phyloP scores from a whole-genome alignment of 2,113 vertebrate species.

The Stegastes partitus region DNA sequence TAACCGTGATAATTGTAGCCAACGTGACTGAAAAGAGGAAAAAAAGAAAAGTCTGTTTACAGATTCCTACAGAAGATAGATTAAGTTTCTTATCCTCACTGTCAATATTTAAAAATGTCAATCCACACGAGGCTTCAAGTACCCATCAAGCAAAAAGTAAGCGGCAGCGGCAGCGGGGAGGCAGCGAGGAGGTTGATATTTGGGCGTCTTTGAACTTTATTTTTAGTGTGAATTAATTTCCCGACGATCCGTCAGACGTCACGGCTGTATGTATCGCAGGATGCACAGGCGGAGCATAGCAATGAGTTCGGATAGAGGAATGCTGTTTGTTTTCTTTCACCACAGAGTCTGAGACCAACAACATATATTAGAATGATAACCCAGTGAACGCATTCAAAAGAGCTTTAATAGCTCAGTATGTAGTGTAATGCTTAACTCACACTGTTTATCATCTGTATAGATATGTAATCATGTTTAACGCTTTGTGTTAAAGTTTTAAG shows the following conservation, averaged over 20 bases:
- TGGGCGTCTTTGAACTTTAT: slow-evolving; percentile 30
- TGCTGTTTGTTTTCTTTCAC: background rate
- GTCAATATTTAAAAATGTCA: slow-evolving; percentile 17
- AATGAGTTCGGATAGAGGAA: slow-evolving; percentile 22
- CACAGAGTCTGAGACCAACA: background rate
- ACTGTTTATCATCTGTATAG: no score
- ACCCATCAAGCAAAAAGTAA: background rate
- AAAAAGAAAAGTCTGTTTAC: slow-evolving; percentile 10
- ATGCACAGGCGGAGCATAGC: slow-evolving; percentile 7
- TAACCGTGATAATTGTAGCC: background rate
- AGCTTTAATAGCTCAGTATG: no score
- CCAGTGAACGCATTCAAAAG: no score
- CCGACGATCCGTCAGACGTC: slow-evolving; percentile 32
- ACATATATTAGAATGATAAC: background rate
- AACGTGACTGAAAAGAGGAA: slow-evolving; percentile 9
- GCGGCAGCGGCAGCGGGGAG: slow-evolving; percentile 8
- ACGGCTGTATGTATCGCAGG: slow-evolving; percentile 13
- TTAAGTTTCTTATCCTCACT: background rate
- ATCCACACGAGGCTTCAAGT: slow-evolving; percentile 8
- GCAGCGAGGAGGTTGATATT: slow-evolving; percentile 26
- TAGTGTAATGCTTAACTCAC: no score
- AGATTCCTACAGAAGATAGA: slow-evolving; percentile 8
- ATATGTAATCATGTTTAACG: no score
- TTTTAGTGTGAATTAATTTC: slow-evolving; percentile 47
- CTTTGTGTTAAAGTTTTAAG: no score